Percentiles rank a stretch among this genome's conserved stretches.
phyloP scores from a whole-genome alignment of 2,797 vertebrate genomes.

The Arrhamphus sclerolepis region DNA sequence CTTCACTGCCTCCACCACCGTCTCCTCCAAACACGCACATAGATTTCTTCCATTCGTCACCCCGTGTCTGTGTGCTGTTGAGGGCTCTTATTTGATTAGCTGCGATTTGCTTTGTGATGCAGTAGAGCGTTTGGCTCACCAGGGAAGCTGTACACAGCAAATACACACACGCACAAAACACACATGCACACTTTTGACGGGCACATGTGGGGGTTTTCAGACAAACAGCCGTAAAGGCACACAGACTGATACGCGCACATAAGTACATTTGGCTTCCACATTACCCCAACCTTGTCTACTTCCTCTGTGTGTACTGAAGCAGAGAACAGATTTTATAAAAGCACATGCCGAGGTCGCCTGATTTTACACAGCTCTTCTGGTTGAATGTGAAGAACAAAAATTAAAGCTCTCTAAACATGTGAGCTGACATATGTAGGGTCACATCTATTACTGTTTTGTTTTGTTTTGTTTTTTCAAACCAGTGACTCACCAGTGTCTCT shows the following conservation, averaged over 20 bases:
- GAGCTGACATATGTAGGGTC: not conserved
- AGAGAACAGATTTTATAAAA: constrained; percentile 6
- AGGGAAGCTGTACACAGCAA: constrained; percentile 52
- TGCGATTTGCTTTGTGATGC: constrained; percentile 76
- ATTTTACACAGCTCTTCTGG: not conserved
- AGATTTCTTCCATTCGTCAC: constrained; percentile 56
- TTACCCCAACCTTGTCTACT: constrained; percentile 9
- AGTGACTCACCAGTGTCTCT: constrained; percentile 20
- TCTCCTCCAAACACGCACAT: constrained; percentile 47
- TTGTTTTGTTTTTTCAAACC: not conserved
- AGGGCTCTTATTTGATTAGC: constrained; percentile 80
- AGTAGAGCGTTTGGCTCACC: constrained; percentile 67
- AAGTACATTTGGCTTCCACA: constrained; percentile 13
- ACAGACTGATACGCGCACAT: constrained; percentile 22
- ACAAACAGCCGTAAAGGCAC: constrained; percentile 45
- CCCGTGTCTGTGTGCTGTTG: constrained; percentile 58
- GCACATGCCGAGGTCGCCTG: not conserved
- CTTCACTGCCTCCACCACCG: constrained; percentile 61
- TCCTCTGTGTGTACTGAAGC: constrained; percentile 16
- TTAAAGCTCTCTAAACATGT: not conserved
- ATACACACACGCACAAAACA: constrained; percentile 28
- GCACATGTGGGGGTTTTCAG: constrained; percentile 23
- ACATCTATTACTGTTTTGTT: too few species aligned
- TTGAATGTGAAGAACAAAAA: not conserved
- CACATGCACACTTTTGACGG: constrained; percentile 42